Conservation (phyloP, 2,113 vertebrate genomes). For the Sakesphorus luctuosus region DNA sequence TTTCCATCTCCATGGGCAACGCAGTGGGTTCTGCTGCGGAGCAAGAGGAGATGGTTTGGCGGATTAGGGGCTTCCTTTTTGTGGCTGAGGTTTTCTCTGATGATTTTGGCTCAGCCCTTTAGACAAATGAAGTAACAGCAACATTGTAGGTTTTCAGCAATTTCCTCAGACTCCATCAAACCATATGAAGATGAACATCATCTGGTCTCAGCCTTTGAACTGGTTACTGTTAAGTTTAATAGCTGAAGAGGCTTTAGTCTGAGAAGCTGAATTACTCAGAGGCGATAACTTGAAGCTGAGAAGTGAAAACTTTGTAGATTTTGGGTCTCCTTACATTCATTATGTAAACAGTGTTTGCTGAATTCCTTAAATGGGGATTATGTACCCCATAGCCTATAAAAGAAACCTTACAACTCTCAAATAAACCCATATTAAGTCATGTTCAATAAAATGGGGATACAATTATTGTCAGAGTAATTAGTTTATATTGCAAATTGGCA, state of each 20-base stretch:
- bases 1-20: not conserved
- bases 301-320: conserved; percentile 14
- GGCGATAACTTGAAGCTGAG: conserved; percentile 14
- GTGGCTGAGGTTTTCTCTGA: conserved; percentile 30
- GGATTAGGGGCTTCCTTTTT: not conserved
- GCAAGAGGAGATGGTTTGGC: not conserved
- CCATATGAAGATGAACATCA: not conserved
- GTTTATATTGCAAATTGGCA: not conserved
- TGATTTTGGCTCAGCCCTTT: conserved; percentile 35
- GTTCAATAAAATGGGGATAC: not conserved
- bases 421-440: not conserved
- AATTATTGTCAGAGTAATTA: not conserved
- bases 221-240: not conserved
- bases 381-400: not conserved
- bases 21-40: not conserved
- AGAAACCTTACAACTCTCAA: not conserved
- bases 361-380: conserved; percentile 34
- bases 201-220: not conserved
- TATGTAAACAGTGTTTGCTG: conserved; percentile 19
- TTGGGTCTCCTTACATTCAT: not conserved
- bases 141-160: not conserved
- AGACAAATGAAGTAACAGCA: conserved; percentile 8
- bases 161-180: conserved; percentile 11
- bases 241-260: not conserved
- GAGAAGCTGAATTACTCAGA: conserved; percentile 4